These are phyloP conservation scores for Hyalella azteca DNA, from an alignment of 2,888 invertebrate species.

Conservation along the genomic window DNA sequence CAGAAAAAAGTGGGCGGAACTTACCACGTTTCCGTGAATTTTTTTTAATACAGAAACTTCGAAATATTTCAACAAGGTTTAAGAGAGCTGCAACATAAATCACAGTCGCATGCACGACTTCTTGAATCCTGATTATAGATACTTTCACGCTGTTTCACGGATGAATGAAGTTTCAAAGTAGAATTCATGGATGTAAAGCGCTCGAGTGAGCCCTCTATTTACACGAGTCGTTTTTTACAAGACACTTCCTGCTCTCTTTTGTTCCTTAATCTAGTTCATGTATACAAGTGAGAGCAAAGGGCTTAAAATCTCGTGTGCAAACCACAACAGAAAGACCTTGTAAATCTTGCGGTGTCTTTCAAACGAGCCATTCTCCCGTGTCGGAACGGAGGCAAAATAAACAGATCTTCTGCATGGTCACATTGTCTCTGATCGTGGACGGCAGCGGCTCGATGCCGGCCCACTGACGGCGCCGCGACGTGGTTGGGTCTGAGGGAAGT, in stretches of 20 bases:
- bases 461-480: background rate
- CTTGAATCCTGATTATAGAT: too few relatives aligned
- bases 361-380: background rate
- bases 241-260: background rate
- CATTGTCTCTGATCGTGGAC: background rate
- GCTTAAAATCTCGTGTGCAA: background rate
- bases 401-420: background rate
- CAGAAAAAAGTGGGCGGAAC: too few relatives aligned
- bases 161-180: too few relatives aligned
- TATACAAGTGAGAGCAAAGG: constrained; percentile 12
- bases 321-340: background rate
- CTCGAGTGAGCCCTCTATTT: too few relatives aligned
- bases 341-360: constrained; percentile 32
- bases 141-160: too few relatives aligned
- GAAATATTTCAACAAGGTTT: too few relatives aligned
- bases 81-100: too few relatives aligned
- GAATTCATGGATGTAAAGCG: too few relatives aligned
- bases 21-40: too few relatives aligned
- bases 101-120: too few relatives aligned
- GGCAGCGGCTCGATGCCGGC: background rate
- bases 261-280: constrained; percentile 30
- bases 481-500: too few relatives aligned
- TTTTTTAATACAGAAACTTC: too few relatives aligned
- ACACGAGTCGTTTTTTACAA: background rate
- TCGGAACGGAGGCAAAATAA: background rate